Conservation (phyloP, 2,797 vertebrate species). For the Pangasius mekongensis region DNA sequence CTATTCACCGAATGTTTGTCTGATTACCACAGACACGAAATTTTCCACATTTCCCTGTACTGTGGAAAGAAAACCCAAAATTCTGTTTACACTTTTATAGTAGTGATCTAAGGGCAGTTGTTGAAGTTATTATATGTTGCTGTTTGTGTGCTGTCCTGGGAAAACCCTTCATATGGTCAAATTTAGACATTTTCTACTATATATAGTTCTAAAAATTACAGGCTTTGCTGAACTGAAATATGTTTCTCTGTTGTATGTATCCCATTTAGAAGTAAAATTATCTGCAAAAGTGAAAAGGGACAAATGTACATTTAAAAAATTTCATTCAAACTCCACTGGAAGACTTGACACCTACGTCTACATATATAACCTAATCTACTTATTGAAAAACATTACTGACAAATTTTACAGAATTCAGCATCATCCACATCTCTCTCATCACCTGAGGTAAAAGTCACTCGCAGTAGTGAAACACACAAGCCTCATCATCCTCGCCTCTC, state of each 20-base stretch:
- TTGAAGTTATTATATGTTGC: background rate
- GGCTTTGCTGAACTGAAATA: background rate
- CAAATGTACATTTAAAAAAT: background rate
- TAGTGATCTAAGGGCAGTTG: background rate
- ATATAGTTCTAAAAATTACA: background rate
- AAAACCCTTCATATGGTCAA: background rate
- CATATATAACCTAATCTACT: background rate
- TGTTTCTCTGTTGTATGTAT: background rate
- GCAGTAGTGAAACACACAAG: background rate
- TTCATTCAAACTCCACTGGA: background rate
- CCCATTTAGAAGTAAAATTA: background rate
- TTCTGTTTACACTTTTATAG: background rate
- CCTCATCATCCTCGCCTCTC: background rate
- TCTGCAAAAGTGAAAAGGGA: background rate
- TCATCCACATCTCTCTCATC: background rate
- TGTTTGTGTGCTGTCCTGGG: background rate
- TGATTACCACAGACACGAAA: background rate
- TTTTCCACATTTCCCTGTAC: background rate
- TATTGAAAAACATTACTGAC: background rate
- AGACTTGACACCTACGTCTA: background rate
- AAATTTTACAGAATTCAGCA: background rate
- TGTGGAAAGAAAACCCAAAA: background rate
- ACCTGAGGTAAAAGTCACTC: background rate
- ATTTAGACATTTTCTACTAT: background rate
- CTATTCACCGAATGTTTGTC: background rate